A percentile compares a stretch with the other conserved stretches of the same genome.
Conservation (phyloP, 2,113 vertebrate genomes). For the Tupaia chinensis region DNA sequence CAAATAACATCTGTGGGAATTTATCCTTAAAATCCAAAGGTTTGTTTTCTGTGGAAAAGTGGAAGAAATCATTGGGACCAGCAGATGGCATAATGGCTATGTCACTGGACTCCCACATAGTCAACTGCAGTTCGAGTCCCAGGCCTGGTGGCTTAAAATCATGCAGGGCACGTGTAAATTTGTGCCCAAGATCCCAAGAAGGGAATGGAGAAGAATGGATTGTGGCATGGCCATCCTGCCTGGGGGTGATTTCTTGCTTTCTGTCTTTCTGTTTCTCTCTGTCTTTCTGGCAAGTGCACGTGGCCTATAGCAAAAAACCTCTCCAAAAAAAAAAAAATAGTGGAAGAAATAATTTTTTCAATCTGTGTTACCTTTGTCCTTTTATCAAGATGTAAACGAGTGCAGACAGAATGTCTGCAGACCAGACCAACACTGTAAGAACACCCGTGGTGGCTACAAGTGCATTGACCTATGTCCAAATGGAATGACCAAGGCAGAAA, state of each 20-base stretch:
- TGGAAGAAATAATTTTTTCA: neutral
- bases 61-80: neutral
- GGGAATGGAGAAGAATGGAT: too few relatives aligned
- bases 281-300: too few relatives aligned
- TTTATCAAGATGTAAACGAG: constrained; percentile 94
- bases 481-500: constrained; percentile 95
- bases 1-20: neutral
- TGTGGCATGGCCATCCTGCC: too few relatives aligned
- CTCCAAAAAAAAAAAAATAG: neutral
- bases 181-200: too few relatives aligned
- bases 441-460: constrained; percentile 96
- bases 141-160: too few relatives aligned
- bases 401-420: constrained; percentile 96
- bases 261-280: too few relatives aligned
- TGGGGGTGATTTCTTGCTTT: too few relatives aligned
- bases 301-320: too few relatives aligned
- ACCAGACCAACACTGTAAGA: constrained; percentile 96
- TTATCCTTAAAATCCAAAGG: constrained; percentile 17
- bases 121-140: too few relatives aligned
- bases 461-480: constrained; percentile 97
- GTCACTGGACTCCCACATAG: too few relatives aligned
- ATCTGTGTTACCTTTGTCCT: constrained; percentile 16
- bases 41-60: neutral
- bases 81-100: too few relatives aligned
- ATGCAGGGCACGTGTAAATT: too few relatives aligned